Evolutionary conservation across 2,888 invertebrate genomes (phyloP), one percentile per base, ranked within the genome.

Genomic region (Odontocerum albicorne): DNA sequence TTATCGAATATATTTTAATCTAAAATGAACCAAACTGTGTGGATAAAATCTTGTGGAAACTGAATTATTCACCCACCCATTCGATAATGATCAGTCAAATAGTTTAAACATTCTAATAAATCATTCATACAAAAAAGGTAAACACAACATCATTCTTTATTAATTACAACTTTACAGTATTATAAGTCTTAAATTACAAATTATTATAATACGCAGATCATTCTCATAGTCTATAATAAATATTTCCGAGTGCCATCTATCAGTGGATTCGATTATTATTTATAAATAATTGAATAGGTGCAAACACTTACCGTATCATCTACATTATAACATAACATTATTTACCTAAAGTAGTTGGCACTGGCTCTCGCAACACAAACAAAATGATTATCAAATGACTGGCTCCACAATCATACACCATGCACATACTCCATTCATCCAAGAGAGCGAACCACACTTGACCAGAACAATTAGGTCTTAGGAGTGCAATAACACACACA

Each of bases 271-370:
- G 46, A 52, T 59, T 55, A 54, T 56, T 49, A 60, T 49, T 51
- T 32, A 59, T 60, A 59, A 59, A 59, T 61, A 61, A 61, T 61
- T 58, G 61, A 61, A 77, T 77, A 77, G 77, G 79, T 79, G 79
- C 78, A 78, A 76, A 78, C 77, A 80, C 79, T 79, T 79, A 80
- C 81, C 69, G 70, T 68, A 80, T 81, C 69, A 70, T 68, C 71
- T 60, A 57, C 54, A 42, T 58, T 53, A 47, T 58, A 68, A 64
- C 63, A 64, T 66, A 65, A 64, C 67, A 66, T 62, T 65, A 63
- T 56, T 59, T 54, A 61, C 45, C 56, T 65, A 66, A 64, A 66
- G 65, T 70, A 72, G 72, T 74, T 74, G 74, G 74, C 74, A 74
- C 74, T 69, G 72, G 64, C 72, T 69, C 71, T 65, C 67, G 62